Evolutionary conservation across 2,113 vertebrate species (phyloP).

Genomic region (Varanus komodoensis): DNA sequence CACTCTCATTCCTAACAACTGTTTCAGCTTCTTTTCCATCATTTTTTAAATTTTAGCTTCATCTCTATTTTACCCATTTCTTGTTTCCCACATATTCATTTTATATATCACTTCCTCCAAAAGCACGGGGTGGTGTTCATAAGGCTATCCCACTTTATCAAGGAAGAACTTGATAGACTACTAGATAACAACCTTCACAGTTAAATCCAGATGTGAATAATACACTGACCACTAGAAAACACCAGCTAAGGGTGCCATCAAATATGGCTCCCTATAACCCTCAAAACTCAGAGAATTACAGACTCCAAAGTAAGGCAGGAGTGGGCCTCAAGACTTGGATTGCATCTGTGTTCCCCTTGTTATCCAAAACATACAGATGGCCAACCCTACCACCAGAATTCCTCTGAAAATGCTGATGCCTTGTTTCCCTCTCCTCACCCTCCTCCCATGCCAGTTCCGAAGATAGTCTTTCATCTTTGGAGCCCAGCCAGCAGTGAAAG

Average conservation of each 20-base stretch:
- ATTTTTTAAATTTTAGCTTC: background rate
- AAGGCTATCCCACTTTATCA: background rate
- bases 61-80: conserved; percentile 2
- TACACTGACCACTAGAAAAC: background rate
- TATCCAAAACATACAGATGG: too few relatives aligned
- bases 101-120: background rate
- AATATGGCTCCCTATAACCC: too few relatives aligned
- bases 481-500: too few relatives aligned
- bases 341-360: too few relatives aligned
- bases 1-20: conserved; percentile 31
- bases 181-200: background rate
- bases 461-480: too few relatives aligned
- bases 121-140: background rate
- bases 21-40: background rate
- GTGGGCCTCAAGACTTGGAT: too few relatives aligned
- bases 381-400: too few relatives aligned
- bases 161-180: background rate
- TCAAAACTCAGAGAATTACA: too few relatives aligned
- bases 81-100: background rate
- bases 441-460: too few relatives aligned
- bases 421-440: too few relatives aligned
- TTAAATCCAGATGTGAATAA: background rate
- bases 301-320: too few relatives aligned
- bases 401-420: too few relatives aligned
- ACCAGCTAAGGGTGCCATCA: background rate